Conservation (phyloP, 2,888 invertebrate species). For the Yponomeuta plumbellus region DNA sequence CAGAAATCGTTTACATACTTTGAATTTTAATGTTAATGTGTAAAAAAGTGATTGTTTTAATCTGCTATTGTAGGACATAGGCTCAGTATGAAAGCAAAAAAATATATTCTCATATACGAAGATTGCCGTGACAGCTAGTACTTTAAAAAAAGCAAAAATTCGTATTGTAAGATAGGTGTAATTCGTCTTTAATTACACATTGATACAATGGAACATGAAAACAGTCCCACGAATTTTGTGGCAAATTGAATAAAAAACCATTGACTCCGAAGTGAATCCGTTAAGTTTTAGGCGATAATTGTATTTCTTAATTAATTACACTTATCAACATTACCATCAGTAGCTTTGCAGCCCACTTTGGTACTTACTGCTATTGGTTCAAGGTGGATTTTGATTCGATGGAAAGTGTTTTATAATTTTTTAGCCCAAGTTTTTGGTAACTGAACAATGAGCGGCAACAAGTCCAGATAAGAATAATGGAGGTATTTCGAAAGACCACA, state of each 20-base stretch:
- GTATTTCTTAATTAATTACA: constrained; percentile 70
- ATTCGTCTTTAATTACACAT: neutral
- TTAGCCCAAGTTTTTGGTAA: neutral
- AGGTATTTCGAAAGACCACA: constrained; percentile 1
- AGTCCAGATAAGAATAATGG: neutral
- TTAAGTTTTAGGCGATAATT: constrained; percentile 58
- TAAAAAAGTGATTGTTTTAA: too few species aligned
- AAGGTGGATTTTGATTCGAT: neutral
- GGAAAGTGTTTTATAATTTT: neutral
- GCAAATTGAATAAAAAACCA: constrained; percentile 25
- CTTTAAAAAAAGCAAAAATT: too few species aligned
- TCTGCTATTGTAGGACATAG: too few species aligned
- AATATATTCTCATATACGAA: too few species aligned
- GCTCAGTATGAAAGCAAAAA: too few species aligned
- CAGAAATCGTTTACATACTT: too few species aligned
- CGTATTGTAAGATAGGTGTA: neutral
- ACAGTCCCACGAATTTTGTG: constrained; percentile 12
- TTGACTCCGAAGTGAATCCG: constrained; percentile 63
- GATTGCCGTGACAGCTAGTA: too few species aligned
- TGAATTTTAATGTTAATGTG: neutral
- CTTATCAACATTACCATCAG: constrained; percentile 28
- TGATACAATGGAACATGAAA: constrained; percentile 6
- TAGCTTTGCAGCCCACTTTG: constrained; percentile 29
- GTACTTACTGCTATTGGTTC: constrained; percentile 30
- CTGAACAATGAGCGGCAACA: constrained; percentile 4